Conservation (phyloP, 2,888 invertebrate genomes). For the Spatulosminthurus flaviceps region DNA sequence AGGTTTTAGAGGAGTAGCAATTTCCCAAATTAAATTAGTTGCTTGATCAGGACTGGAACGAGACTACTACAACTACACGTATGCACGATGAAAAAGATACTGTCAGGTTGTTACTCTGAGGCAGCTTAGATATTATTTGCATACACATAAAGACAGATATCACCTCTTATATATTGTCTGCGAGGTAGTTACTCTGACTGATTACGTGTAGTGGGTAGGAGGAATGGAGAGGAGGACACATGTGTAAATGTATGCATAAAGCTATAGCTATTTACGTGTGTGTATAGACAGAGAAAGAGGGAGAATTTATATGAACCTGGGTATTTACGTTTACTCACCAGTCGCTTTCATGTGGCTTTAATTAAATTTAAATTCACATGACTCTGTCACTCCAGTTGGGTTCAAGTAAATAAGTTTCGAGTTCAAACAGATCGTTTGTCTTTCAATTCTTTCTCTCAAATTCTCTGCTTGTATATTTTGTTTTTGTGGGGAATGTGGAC, state of each 20-base stretch:
- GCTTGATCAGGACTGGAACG: not conserved
- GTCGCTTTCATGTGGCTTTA: constrained; percentile 9
- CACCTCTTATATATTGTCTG: too few species aligned
- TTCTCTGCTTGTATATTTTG: too few species aligned
- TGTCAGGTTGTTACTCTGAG: too few species aligned
- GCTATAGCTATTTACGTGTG: not conserved
- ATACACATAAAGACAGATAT: too few species aligned
- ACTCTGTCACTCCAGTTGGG: constrained; percentile 7
- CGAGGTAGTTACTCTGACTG: not conserved
- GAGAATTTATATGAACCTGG: not conserved
- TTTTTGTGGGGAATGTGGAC: too few species aligned
- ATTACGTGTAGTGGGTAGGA: not conserved
- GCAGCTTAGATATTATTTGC: too few species aligned
- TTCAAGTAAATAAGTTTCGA: constrained; percentile 2
- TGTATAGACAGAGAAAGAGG: too few species aligned
- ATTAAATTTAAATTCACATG: constrained; percentile 18
- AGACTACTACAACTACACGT: too few species aligned
- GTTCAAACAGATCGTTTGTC: not conserved
- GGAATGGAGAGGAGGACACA: not conserved
- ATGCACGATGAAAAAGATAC: too few species aligned
- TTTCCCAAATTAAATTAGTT: not conserved
- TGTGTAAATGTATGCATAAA: not conserved
- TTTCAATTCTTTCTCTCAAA: not conserved
- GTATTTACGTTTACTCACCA: constrained; percentile 2
- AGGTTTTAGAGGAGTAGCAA: not conserved